These are phyloP conservation scores for Palaemon carinicauda DNA, from an alignment of 1,140 invertebrate species.

Conservation along the genomic window DNA sequence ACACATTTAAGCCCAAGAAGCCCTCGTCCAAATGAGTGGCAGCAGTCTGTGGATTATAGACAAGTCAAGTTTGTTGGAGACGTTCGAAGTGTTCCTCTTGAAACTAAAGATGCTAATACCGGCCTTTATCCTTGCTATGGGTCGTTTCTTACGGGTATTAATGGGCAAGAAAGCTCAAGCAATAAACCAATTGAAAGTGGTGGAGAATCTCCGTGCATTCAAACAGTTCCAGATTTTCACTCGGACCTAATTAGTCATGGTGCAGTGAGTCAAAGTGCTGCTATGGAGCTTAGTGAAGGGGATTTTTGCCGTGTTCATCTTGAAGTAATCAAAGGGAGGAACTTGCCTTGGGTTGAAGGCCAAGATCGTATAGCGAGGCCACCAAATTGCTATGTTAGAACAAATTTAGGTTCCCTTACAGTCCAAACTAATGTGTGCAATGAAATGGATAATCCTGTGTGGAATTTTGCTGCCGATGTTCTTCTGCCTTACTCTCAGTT, in stretches of 20 bases:
- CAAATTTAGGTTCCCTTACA: slow-evolving; percentile 24
- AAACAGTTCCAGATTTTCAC: slow-evolving; percentile 15
- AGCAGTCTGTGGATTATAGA: background rate
- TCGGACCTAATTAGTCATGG: slow-evolving; percentile 25
- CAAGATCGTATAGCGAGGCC: slow-evolving; percentile 22
- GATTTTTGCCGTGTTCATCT: slow-evolving; percentile 31
- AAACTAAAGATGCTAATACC: background rate
- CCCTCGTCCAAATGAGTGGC: background rate
- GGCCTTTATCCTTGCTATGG: background rate
- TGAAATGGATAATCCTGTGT: slow-evolving; percentile 32
- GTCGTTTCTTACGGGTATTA: slow-evolving; percentile 31
- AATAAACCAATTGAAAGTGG: slow-evolving; percentile 52
- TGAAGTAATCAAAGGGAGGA: slow-evolving; percentile 37
- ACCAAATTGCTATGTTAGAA: slow-evolving; percentile 33
- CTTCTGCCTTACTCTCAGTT: slow-evolving; percentile 46
- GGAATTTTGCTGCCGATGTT: slow-evolving; percentile 45
- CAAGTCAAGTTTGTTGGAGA: background rate
- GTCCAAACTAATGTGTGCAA: slow-evolving; percentile 32
- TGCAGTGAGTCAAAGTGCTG: background rate
- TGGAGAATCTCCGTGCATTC: slow-evolving; percentile 39
- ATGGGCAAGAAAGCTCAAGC: slow-evolving; percentile 9
- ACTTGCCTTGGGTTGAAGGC: slow-evolving; percentile 40
- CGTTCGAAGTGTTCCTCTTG: background rate
- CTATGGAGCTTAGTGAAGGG: background rate
- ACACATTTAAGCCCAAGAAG: slow-evolving; percentile 25